phyloP scores from a whole-genome alignment of 2,797 vertebrate genomes.

The Anabas testudineus region DNA sequence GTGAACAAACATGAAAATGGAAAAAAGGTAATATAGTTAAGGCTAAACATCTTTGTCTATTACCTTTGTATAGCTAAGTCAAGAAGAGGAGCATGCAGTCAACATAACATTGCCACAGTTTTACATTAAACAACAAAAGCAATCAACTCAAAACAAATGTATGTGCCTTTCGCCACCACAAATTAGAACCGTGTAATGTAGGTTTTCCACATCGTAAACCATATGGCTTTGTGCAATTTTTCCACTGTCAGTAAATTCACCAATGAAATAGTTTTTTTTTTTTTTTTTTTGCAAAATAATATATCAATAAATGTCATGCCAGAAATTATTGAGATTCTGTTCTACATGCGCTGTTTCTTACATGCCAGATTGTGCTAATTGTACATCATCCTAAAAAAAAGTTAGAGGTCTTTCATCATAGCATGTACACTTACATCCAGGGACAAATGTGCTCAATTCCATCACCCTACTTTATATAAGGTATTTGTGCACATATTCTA shows the following conservation, averaged over 20 bases:
- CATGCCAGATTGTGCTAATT: conserved; percentile 91
- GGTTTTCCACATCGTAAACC: conserved; percentile 72
- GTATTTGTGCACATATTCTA: conserved; percentile 79
- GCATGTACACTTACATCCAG: conserved; percentile 83
- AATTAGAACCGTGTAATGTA: conserved; percentile 83
- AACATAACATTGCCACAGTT: conserved; percentile 88
- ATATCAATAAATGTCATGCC: conserved; percentile 94
- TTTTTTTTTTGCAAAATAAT: conserved; percentile 90
- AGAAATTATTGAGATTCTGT: conserved; percentile 86
- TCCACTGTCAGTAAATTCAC: conserved; percentile 74
- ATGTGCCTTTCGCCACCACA: conserved; percentile 76
- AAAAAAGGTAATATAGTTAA: conserved; percentile 91
- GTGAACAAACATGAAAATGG: conserved; percentile 83
- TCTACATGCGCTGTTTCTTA: conserved; percentile 94
- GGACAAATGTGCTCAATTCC: conserved; percentile 80
- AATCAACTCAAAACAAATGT: conserved; percentile 82
- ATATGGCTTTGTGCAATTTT: conserved; percentile 85
- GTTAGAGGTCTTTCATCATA: conserved; percentile 79
- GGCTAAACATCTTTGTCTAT: conserved; percentile 89
- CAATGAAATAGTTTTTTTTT: conserved; percentile 83
- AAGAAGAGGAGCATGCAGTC: conserved; percentile 92
- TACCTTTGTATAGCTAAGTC: conserved; percentile 88
- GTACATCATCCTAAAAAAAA: conserved; percentile 83
- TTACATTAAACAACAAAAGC: conserved; percentile 87
- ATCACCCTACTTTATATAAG: conserved; percentile 79